A percentile compares a stretch with the other conserved stretches of the same genome.
These are phyloP conservation scores for Bambusicola thoracicus DNA, from an alignment of 2,113 vertebrate species.

Conservation along the genomic window DNA sequence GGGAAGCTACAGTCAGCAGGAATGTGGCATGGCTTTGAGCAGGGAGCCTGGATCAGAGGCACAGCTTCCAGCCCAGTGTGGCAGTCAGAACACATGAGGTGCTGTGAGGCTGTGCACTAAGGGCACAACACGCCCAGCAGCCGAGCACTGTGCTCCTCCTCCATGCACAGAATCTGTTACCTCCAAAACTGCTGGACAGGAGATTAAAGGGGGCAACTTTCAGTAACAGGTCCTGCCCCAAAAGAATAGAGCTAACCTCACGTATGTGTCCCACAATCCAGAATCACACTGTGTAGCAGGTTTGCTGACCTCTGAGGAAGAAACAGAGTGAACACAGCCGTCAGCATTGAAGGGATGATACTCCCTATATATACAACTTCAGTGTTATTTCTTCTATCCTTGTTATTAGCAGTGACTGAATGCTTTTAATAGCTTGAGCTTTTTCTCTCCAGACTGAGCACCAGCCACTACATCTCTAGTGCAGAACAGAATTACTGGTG, in stretches of 20 bases:
- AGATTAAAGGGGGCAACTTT: background rate
- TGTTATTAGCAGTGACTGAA: slow-evolving; percentile 27
- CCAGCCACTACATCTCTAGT: background rate
- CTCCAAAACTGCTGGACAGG: background rate
- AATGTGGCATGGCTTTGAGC: background rate
- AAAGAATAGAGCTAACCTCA: background rate
- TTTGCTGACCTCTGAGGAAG: background rate
- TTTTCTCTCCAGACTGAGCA: background rate
- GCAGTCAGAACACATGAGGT: background rate
- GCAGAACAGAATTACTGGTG: slow-evolving; percentile 20
- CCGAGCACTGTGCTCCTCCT: background rate
- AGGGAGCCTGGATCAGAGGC: background rate
- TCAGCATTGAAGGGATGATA: background rate
- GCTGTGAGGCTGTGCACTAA: background rate
- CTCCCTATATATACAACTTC: background rate
- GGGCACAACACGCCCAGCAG: background rate
- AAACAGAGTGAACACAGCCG: background rate
- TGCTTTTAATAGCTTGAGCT: background rate
- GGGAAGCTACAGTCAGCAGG: background rate
- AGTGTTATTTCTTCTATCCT: background rate
- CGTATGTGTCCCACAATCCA: background rate
- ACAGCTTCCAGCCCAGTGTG: rapidly evolving
- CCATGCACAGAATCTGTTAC: background rate
- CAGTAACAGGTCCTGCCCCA: background rate
- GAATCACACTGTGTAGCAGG: background rate